Evolutionary conservation across 2,797 vertebrate genomes (phyloP).

Genomic region (Xerus rutilus): DNA sequence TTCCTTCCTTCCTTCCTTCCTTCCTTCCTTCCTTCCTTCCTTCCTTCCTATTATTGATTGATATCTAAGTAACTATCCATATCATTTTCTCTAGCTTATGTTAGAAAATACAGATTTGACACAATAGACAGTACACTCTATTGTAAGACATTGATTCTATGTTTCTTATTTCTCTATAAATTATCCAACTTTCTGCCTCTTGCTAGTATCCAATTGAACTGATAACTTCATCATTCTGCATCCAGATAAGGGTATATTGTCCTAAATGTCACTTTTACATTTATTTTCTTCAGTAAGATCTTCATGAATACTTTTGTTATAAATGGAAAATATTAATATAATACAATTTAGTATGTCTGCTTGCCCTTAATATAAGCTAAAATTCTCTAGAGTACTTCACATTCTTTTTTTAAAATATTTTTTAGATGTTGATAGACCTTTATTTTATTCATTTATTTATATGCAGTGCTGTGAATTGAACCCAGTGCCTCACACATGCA

Average conservation of each 20-base stretch:
- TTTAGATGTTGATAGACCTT: too few relatives aligned
- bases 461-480: too few relatives aligned
- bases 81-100: neutral
- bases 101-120: neutral
- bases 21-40: neutral
- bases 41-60: too few relatives aligned
- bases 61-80: neutral
- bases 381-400: neutral
- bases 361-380: neutral
- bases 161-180: neutral
- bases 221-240: neutral
- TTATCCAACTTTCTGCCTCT: neutral
- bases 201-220: neutral
- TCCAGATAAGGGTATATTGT: neutral
- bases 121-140: neutral
- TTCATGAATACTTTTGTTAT: neutral
- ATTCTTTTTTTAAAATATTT: neutral
- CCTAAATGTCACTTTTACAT: neutral
- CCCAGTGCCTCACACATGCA: too few relatives aligned
- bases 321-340: neutral
- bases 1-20: neutral
- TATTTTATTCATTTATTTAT: too few relatives aligned
- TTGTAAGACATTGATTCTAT: neutral
- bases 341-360: neutral
- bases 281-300: neutral